Evolutionary conservation across 2,888 invertebrate species (phyloP).

Genomic region (Drosophila quasianomalipes): DNA sequence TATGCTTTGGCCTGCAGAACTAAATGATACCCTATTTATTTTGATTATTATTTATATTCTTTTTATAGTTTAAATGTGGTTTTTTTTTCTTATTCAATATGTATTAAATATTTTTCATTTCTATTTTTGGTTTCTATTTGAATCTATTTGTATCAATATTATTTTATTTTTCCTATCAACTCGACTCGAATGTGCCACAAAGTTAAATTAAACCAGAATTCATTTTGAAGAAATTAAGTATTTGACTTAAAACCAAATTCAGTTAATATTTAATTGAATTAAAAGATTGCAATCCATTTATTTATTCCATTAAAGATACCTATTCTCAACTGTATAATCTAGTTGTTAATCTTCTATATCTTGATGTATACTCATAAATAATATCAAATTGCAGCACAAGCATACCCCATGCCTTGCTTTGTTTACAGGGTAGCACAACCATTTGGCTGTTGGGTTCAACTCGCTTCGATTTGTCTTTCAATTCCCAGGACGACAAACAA

Average conservation of each 20-base stretch:
- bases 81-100: no score
- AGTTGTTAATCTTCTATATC: no score
- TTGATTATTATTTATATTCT: neutral
- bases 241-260: neutral
- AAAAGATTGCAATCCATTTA: neutral
- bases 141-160: neutral
- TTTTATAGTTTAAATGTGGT: neutral
- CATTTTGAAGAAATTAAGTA: neutral
- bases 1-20: neutral
- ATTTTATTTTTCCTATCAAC: no score
- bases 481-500: constrained; percentile 40
- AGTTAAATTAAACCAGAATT: no score
- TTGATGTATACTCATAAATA: no score
- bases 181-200: no score
- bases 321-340: no score
- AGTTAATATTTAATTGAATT: neutral
- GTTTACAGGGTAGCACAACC: constrained; percentile 33
- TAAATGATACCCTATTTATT: constrained; percentile 12
- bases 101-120: no score
- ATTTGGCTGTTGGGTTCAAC: constrained; percentile 33
- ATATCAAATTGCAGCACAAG: neutral
- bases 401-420: neutral
- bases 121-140: neutral
- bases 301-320: neutral
- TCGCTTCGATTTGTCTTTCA: constrained; percentile 61